These are phyloP conservation scores for Tenthredo amoena DNA, from an alignment of 2,888 invertebrate genomes.

Conservation along the genomic window DNA sequence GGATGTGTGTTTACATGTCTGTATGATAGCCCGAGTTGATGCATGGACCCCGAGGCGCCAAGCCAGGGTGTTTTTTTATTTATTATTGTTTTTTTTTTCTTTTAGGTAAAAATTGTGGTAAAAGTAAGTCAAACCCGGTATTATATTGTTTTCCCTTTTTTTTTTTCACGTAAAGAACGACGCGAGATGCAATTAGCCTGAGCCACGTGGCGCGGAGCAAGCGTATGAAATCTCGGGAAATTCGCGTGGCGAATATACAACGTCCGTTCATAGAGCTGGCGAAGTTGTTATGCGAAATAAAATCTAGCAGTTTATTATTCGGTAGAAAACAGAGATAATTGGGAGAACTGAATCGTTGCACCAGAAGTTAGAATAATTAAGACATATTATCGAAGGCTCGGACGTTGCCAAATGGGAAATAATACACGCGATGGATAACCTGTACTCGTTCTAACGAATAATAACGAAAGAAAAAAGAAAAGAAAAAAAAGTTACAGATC, in stretches of 20 bases:
- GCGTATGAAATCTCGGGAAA: neutral
- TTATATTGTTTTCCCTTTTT: neutral
- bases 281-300: neutral
- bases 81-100: neutral
- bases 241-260: constrained; percentile 3
- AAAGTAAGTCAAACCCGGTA: neutral
- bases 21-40: neutral
- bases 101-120: neutral
- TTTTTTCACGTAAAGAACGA: too few relatives aligned
- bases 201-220: neutral
- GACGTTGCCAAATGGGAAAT: neutral
- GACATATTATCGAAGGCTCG: constrained; percentile 12
- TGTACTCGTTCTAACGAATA: neutral
- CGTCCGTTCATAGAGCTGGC: neutral
- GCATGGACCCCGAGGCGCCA: neutral
- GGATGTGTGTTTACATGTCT: neutral
- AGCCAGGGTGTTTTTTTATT: neutral
- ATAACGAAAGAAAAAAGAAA: neutral
- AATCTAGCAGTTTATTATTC: constrained; percentile 9
- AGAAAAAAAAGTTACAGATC: neutral
- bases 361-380: constrained; percentile 15
- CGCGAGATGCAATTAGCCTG: neutral
- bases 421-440: neutral
- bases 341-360: neutral
- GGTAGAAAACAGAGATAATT: constrained; percentile 29